These are phyloP conservation scores for Branchipolynoe longqiensis DNA, from an alignment of 2,888 invertebrate genomes.

Conservation along the genomic window DNA sequence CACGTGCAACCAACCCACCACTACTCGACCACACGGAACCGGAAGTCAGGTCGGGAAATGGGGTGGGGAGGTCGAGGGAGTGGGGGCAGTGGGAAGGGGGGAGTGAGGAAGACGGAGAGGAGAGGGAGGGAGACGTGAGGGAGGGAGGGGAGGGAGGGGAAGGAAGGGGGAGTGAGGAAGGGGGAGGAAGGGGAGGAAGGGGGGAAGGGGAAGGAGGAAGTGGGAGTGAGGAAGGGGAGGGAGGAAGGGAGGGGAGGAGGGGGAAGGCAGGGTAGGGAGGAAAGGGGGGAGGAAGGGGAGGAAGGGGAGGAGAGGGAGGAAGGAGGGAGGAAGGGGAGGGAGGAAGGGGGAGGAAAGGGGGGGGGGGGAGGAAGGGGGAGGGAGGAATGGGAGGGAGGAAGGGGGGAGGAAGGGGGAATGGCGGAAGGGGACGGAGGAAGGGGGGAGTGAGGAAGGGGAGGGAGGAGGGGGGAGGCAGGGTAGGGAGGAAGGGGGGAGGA, in stretches of 20 bases:
- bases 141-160: neutral
- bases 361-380: neutral
- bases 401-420: neutral
- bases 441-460: neutral
- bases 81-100: neutral
- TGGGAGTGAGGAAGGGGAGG: neutral
- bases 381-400: neutral
- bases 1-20: no score
- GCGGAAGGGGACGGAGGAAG: neutral
- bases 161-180: neutral
- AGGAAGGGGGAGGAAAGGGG: neutral
- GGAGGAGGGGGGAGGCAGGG: neutral
- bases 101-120: neutral
- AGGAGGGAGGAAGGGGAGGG: neutral
- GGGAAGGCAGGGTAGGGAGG: neutral
- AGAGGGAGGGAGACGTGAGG: neutral
- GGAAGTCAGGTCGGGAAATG: neutral
- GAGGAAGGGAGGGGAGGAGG: neutral
- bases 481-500: neutral
- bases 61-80: neutral
- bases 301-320: neutral
- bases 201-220: neutral
- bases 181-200: neutral
- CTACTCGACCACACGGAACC: no score
- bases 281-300: neutral